These are phyloP conservation scores for Drosophila algonquin DNA, from an alignment of 2,888 invertebrate genomes.

Conservation along the genomic window DNA sequence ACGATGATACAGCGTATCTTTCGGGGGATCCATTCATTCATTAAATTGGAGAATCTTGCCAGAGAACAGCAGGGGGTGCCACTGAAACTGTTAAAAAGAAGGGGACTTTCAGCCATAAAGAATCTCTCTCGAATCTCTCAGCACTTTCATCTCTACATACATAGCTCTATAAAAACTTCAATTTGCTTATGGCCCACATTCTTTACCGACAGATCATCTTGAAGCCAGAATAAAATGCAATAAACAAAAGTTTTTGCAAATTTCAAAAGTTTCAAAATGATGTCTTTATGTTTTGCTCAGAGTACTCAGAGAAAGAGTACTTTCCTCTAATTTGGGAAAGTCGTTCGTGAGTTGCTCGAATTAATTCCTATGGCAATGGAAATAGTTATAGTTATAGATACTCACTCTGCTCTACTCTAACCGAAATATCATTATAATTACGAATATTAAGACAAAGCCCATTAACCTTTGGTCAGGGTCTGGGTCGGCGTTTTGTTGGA, in stretches of 20 bases:
- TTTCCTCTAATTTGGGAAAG: not conserved
- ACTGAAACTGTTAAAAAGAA: not conserved
- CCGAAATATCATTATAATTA: conserved; percentile 30
- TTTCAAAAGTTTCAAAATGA: not conserved
- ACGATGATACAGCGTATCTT: not conserved
- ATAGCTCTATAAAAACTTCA: conserved; percentile 23
- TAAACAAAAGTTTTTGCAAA: not conserved
- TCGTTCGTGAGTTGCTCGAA: conserved; percentile 11
- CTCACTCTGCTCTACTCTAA: not conserved
- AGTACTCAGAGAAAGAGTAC: not conserved
- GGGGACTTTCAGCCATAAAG: not conserved
- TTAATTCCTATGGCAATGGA: conserved; percentile 18
- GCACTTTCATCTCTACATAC: conserved; percentile 27
- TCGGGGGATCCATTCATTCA: no score
- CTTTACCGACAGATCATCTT: conserved; percentile 21
- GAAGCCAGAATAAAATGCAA: conserved; percentile 4
- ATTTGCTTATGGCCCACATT: conserved; percentile 25
- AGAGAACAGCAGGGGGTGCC: not conserved
- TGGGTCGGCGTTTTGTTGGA: not conserved
- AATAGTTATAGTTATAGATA: not conserved
- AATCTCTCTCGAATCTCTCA: not conserved
- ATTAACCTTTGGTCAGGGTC: conserved; percentile 30
- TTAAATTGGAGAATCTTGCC: not conserved
- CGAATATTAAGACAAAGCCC: conserved; percentile 18
- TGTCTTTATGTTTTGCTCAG: not conserved